Base-by-base conservation (phyloP, 2,888 invertebrate species). In the Eupithecia dodoneata region DNA sequence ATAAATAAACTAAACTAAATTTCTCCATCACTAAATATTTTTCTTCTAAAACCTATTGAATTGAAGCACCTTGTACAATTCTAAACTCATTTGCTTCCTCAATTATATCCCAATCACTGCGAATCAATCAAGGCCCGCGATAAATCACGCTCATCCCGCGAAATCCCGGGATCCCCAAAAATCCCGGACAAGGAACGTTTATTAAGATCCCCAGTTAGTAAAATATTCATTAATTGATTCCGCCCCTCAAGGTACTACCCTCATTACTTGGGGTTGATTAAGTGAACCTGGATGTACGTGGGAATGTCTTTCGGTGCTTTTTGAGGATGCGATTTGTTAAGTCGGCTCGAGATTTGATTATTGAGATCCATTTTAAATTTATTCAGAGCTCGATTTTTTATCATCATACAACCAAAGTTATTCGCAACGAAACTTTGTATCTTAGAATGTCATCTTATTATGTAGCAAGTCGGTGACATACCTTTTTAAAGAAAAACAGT, bases 151-250 rank as follows among this genome's bases (percentile, higher is more conserved):
- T 78, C 82, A 79, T 79, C 86, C 84, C 83, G 83, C 81, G 84
- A 87, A 87, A 81, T 88, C 86, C 87, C 85, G 84, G 86, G 86
- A 89, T 90, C 91, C 89, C 92, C 91, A 93, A 93, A 94, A 94
- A 93, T 93, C 93, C 91, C 87, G 87, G 85, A 90, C 93, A 91
- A 89, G 92, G 87, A 90, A 88, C 93, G 92, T 93, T 93, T 94
- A 94, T 94, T 94, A 94, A 93, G 94, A 92, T 90, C 89, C 89
- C 87, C 85, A 87, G 83, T 85, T 84, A 88, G 87, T 92, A 89
- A 93, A 94, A 94, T 94, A 94, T 93, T 94, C 94, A 94, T 94
- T 94, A 94, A 94, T 94, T 93, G 94, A 93, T 94, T 91, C 92
- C 91, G 86, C 92, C 91, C 88, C 89, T 87, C 80, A 85, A 91